These are phyloP conservation scores for Apeltes quadracus DNA, from an alignment of 2,113 vertebrate genomes.

Conservation along the genomic window DNA sequence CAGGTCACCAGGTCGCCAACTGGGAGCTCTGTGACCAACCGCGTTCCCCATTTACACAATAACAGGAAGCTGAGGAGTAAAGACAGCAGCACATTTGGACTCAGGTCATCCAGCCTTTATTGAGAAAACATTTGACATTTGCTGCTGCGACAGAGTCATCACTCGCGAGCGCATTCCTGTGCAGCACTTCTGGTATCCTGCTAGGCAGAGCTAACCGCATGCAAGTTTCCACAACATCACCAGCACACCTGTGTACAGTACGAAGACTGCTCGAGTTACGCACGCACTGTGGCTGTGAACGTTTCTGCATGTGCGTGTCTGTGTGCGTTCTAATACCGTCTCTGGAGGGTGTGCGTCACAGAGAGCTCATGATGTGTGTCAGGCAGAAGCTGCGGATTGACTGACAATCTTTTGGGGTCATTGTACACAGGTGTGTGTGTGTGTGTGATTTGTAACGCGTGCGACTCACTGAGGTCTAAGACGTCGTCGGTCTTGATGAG, in stretches of 20 bases:
- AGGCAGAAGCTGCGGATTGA: not conserved
- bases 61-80: not conserved
- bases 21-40: too few species aligned
- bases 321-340: not conserved
- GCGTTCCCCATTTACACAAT: not conserved
- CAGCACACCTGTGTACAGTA: slow-evolving; percentile 35
- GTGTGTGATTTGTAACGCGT: not conserved
- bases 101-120: not conserved
- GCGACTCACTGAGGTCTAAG: slow-evolving; percentile 94
- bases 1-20: too few species aligned
- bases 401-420: not conserved
- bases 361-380: not conserved
- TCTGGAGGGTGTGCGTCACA: not conserved
- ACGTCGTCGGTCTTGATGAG: slow-evolving; percentile 97
- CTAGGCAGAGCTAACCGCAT: slow-evolving; percentile 29
- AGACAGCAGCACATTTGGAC: too few species aligned
- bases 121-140: not conserved
- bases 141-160: too few species aligned
- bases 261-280: not conserved
- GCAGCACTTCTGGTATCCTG: slow-evolving; percentile 24
- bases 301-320: not conserved
- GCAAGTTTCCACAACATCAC: slow-evolving; percentile 38
- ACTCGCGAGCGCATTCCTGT: slow-evolving; percentile 17
- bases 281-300: too few species aligned
- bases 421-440: too few species aligned